Evolutionary conservation across 2,113 vertebrate genomes (phyloP).

Genomic region (Ellobius talpinus): DNA sequence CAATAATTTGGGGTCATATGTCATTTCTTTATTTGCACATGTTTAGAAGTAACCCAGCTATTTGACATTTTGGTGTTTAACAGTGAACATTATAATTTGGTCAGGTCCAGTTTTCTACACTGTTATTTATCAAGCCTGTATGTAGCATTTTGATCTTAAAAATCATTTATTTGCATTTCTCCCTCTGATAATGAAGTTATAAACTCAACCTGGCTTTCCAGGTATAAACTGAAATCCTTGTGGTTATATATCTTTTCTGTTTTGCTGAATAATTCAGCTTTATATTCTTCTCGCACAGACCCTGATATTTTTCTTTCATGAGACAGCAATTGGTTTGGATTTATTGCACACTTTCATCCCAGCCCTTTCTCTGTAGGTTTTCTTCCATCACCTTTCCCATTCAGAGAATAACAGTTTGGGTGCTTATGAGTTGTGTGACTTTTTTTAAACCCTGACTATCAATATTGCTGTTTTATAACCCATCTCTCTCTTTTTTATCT

Average conservation of each 20-base stretch:
- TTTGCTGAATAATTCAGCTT: conserved; percentile 68
- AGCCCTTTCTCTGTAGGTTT: conserved; percentile 46
- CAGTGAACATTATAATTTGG: background rate
- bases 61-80: background rate
- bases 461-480: conserved; percentile 51
- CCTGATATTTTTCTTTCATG: conserved; percentile 61
- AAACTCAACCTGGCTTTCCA: background rate
- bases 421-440: conserved; percentile 31
- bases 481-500: conserved; percentile 65
- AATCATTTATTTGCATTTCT: conserved; percentile 42
- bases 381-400: conserved; percentile 46
- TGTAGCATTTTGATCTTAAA: background rate
- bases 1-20: background rate
- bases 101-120: background rate
- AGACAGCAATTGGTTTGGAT: conserved; percentile 67
- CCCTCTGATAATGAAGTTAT: conserved; percentile 11
- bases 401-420: conserved; percentile 51
- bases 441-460: conserved; percentile 47
- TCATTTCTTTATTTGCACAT: background rate
- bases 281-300: conserved; percentile 44
- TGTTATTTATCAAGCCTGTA: background rate
- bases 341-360: conserved; percentile 54
- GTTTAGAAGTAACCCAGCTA: background rate
- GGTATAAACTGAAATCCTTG: conserved; percentile 12
- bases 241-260: background rate